phyloP scores from a whole-genome alignment of 2,113 vertebrate species.

The Dolichallabes microphthalmus region DNA sequence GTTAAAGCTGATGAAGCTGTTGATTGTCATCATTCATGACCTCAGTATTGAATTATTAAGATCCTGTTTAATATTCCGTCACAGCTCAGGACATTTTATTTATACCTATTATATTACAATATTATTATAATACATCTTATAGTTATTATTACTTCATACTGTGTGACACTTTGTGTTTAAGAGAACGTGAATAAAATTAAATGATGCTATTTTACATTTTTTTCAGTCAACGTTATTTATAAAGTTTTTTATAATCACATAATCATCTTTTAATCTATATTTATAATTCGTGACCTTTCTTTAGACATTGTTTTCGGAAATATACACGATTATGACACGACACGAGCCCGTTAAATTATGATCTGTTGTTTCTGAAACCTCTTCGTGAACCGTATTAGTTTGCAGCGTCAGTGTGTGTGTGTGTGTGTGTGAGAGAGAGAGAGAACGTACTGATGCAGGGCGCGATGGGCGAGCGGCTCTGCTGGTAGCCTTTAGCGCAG shows the following conservation, averaged over 20 bases:
- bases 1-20: not conserved
- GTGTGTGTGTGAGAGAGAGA: slow-evolving; percentile 44
- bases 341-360: no score
- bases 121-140: not conserved
- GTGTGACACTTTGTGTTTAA: not conserved
- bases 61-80: not conserved
- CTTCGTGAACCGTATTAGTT: no score
- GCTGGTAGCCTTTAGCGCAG: slow-evolving; percentile 98
- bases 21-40: not conserved
- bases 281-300: not conserved
- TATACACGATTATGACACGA: no score
- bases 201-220: not conserved
- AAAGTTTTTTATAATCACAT: not conserved
- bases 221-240: not conserved
- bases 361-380: no score
- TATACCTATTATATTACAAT: no score
- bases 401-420: not conserved
- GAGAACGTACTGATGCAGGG: slow-evolving; percentile 96
- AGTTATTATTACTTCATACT: not conserved
- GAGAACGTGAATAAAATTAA: not conserved
- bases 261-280: not conserved
- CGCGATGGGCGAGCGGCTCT: slow-evolving; percentile 97
- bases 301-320: not conserved
- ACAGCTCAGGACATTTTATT: not conserved
- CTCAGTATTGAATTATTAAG: not conserved